phyloP scores from a whole-genome alignment of 1,140 invertebrate genomes.

The Rhyzopertha dominica region DNA sequence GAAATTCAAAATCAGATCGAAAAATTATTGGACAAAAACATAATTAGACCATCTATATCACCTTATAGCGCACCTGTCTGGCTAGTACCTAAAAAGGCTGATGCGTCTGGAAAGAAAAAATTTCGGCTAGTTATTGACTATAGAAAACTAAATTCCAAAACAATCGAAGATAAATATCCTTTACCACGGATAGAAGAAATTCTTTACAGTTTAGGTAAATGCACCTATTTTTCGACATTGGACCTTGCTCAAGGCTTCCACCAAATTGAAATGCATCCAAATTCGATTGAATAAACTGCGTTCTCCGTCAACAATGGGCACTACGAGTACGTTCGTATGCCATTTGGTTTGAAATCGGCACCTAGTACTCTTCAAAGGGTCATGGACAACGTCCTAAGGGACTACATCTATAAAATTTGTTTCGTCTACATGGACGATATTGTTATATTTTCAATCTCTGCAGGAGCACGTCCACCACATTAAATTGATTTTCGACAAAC shows the following conservation, averaged over 20 bases:
- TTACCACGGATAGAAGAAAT: slow-evolving; percentile 49
- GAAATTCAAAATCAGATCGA: slow-evolving; percentile 28
- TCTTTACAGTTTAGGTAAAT: slow-evolving; percentile 43
- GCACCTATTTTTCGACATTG: slow-evolving; percentile 46
- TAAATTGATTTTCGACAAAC: slow-evolving; percentile 13
- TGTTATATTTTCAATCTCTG: slow-evolving; percentile 40
- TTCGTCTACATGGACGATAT: slow-evolving; percentile 45
- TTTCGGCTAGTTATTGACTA: slow-evolving; percentile 43
- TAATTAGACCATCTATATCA: slow-evolving; percentile 30
- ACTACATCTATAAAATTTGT: slow-evolving; percentile 22
- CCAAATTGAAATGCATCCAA: slow-evolving; percentile 44
- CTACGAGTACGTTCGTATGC: slow-evolving; percentile 41
- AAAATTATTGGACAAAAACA: slow-evolving; percentile 23
- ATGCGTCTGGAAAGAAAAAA: slow-evolving; percentile 32
- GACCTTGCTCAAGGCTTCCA: slow-evolving; percentile 47
- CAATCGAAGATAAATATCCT: slow-evolving; percentile 48
- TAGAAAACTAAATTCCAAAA: slow-evolving; percentile 42
- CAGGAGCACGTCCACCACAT: slow-evolving; percentile 24
- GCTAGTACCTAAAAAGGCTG: slow-evolving; percentile 38
- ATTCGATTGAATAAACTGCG: slow-evolving; percentile 44
- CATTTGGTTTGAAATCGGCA: slow-evolving; percentile 42
- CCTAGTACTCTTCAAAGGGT: slow-evolving; percentile 44
- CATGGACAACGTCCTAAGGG: slow-evolving; percentile 36
- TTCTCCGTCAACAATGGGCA: slow-evolving; percentile 39
- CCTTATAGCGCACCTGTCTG: slow-evolving; percentile 31